phyloP scores from a whole-genome alignment of 2,888 invertebrate genomes.

The Drosophila nigritarsus region DNA sequence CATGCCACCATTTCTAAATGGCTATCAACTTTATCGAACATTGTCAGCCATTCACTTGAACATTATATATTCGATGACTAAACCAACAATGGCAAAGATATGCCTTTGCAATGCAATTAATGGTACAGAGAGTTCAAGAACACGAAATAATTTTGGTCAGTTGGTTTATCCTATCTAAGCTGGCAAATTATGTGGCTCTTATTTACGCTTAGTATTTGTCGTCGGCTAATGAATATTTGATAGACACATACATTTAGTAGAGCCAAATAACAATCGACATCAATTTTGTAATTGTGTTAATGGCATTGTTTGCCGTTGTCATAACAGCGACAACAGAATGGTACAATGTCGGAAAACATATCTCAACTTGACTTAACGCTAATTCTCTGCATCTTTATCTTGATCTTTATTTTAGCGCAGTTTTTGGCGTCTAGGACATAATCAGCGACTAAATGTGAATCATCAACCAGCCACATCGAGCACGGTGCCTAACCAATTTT shows the following conservation, averaged over 20 bases:
- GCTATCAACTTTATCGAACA: not conserved
- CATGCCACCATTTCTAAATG: not conserved
- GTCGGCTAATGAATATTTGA: slow-evolving; percentile 10
- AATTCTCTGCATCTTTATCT: slow-evolving; percentile 14
- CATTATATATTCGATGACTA: not conserved
- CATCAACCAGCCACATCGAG: slow-evolving; percentile 5
- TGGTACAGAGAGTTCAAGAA: not conserved
- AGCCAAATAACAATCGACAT: slow-evolving; percentile 5
- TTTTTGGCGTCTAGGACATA: not conserved
- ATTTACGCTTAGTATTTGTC: not conserved
- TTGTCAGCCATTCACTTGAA: not conserved
- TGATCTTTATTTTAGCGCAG: slow-evolving; percentile 10
- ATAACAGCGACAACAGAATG: slow-evolving; percentile 10
- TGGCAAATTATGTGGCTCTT: not conserved
- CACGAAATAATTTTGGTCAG: not conserved
- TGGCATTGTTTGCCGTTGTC: slow-evolving; percentile 50
- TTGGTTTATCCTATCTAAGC: not conserved
- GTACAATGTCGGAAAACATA: slow-evolving; percentile 1
- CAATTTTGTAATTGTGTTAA: slow-evolving; percentile 48
- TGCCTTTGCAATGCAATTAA: not conserved
- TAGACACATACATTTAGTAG: not conserved
- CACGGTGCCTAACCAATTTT: slow-evolving; percentile 12
- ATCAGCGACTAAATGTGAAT: slow-evolving; percentile 7
- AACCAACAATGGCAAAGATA: not conserved
- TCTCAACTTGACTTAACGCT: slow-evolving; percentile 9